A percentile compares a stretch with the other conserved stretches of the same genome.
Evolutionary conservation across 2,888 invertebrate genomes (phyloP).

Genomic region (Isoperla grammatica): DNA sequence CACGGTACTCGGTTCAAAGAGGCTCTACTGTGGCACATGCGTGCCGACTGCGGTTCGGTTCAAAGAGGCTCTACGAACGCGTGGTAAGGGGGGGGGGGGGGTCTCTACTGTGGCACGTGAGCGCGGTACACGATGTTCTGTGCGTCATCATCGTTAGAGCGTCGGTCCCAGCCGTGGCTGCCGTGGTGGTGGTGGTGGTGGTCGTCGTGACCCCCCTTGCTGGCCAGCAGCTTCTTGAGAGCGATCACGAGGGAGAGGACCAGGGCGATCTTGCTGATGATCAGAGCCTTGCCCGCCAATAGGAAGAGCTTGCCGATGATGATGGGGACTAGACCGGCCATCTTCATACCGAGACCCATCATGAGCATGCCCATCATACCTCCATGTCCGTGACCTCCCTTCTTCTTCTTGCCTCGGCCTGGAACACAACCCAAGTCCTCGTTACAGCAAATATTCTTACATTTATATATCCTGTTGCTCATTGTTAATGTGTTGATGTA

Average conservation of each 20-base stretch:
- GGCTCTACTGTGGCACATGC: background rate
- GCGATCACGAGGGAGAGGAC: conserved; percentile 75
- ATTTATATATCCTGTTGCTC: too few species aligned
- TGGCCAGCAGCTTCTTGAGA: conserved; percentile 70
- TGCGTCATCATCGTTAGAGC: conserved; percentile 54
- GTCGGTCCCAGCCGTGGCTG: conserved; percentile 64
- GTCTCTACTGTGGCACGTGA: conserved; percentile 39
- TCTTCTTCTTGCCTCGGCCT: conserved; percentile 83
- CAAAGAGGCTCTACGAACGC: background rate
- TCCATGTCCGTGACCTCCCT: conserved; percentile 37
- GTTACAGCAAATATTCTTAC: too few species aligned
- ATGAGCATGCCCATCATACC: conserved; percentile 84
- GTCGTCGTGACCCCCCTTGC: conserved; percentile 52
- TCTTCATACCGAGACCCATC: conserved; percentile 81
- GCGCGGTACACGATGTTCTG: conserved; percentile 50
- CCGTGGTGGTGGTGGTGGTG: conserved; percentile 44
- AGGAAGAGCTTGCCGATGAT: conserved; percentile 76
- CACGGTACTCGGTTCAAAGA: background rate
- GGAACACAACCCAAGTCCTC: conserved; percentile 40
- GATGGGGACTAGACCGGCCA: conserved; percentile 73
- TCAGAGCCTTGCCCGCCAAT: conserved; percentile 79
- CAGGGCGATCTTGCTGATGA: conserved; percentile 74
- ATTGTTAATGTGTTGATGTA: too few species aligned
- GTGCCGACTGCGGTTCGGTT: background rate
- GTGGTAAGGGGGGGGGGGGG: background rate